Evolutionary conservation across 2,113 vertebrate species (phyloP).

Genomic region (Cisticola juncidis): DNA sequence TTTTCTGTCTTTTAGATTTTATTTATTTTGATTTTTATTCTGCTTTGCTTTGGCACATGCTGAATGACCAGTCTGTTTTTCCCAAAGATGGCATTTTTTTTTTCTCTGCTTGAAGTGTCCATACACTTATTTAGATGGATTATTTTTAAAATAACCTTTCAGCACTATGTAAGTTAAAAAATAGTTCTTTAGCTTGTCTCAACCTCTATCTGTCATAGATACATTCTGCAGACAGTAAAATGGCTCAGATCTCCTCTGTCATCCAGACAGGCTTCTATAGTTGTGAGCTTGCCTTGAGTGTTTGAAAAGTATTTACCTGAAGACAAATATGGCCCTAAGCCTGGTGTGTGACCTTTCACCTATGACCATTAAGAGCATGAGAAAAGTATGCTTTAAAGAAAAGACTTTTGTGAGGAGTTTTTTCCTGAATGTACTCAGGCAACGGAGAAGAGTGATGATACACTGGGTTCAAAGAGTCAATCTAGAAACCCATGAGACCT

Average conservation of each 20-base stretch:
- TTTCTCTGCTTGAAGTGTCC: background rate
- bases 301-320: background rate
- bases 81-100: background rate
- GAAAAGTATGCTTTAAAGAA: background rate
- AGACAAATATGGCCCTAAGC: background rate
- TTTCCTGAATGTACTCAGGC: background rate
- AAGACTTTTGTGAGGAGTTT: rapidly evolving
- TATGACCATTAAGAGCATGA: background rate
- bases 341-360: background rate
- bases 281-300: background rate
- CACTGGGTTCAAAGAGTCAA: background rate
- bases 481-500: background rate
- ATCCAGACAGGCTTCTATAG: background rate
- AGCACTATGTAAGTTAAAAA: background rate
- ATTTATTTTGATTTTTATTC: background rate
- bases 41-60: background rate
- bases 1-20: background rate
- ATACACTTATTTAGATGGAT: background rate
- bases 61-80: background rate
- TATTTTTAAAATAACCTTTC: background rate
- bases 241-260: background rate
- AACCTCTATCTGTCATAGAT: background rate
- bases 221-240: background rate
- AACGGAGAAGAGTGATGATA: background rate
- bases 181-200: background rate